Percentiles rank a stretch among this genome's conserved stretches.
These are phyloP conservation scores for Heliothis peltigera DNA, from an alignment of 2,888 invertebrate species.

Conservation along the genomic window DNA sequence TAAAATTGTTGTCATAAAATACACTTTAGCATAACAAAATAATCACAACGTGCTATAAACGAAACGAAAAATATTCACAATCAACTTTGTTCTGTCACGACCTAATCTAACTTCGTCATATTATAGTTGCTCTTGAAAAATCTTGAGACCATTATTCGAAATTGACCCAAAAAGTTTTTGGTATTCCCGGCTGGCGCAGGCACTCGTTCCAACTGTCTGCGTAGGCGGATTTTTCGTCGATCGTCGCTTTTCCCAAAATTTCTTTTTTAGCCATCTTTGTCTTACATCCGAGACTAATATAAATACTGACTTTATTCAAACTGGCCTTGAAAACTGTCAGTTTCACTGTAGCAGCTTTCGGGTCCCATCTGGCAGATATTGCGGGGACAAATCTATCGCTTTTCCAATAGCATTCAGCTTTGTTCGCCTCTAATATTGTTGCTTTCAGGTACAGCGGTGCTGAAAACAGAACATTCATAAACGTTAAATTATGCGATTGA, in stretches of 20 bases:
- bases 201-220: slow-evolving; percentile 91
- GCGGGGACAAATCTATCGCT: slow-evolving; percentile 93
- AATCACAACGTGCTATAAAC: slow-evolving; percentile 57
- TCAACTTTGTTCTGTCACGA: slow-evolving; percentile 31
- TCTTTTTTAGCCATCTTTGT: slow-evolving; percentile 92
- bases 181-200: slow-evolving; percentile 86
- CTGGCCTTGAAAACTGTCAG: slow-evolving; percentile 91
- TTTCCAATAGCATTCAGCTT: slow-evolving; percentile 91
- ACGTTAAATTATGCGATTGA: slow-evolving; percentile 8
- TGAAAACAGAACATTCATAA: slow-evolving; percentile 72
- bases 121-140: slow-evolving; percentile 52
- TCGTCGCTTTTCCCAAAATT: slow-evolving; percentile 91
- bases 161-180: slow-evolving; percentile 91
- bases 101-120: slow-evolving; percentile 56
- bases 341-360: slow-evolving; percentile 91
- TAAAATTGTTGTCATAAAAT: slow-evolving; percentile 52
- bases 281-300: slow-evolving; percentile 91
- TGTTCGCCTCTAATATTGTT: slow-evolving; percentile 92
- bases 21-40: slow-evolving; percentile 46
- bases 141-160: slow-evolving; percentile 80
- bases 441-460: slow-evolving; percentile 94
- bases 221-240: slow-evolving; percentile 90
- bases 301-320: slow-evolving; percentile 91
- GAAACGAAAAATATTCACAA: slow-evolving; percentile 44
- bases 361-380: slow-evolving; percentile 94